Evolutionary conservation across 2,797 vertebrate species (phyloP).

Genomic region (Hypotaenidia okinawae): DNA sequence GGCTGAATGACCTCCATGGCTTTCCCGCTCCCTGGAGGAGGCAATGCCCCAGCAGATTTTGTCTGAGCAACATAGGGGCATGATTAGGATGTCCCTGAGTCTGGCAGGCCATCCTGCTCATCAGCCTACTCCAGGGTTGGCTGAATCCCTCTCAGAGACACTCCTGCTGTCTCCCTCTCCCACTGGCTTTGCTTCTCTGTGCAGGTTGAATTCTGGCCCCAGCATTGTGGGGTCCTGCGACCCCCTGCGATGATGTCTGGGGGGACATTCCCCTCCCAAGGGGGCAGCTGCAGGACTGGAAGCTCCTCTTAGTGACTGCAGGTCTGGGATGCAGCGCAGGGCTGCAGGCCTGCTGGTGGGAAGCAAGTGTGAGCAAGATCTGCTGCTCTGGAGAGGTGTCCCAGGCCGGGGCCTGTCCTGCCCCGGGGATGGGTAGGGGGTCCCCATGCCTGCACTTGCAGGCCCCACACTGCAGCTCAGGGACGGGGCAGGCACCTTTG

Average conservation of each 20-base stretch:
- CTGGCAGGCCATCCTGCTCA: not conserved
- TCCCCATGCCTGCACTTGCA: not conserved
- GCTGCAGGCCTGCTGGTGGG: not conserved
- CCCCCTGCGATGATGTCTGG: not conserved
- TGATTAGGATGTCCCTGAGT: not conserved
- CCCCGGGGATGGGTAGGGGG: rapidly evolving
- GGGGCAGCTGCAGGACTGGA: not conserved
- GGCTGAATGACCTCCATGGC: not conserved
- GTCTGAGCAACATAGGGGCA: rapidly evolving
- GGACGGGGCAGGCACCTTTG: rapidly evolving
- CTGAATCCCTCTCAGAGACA: not conserved
- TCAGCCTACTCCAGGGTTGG: not conserved
- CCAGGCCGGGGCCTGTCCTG: not conserved
- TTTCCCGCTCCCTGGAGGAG: rapidly evolving
- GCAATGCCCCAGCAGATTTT: not conserved
- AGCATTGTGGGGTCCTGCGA: not conserved
- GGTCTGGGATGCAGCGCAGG: not conserved
- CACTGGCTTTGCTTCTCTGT: not conserved
- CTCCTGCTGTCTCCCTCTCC: not conserved
- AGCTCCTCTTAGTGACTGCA: not conserved
- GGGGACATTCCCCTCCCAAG: not conserved
- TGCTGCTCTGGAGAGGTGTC: not conserved
- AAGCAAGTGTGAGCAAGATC: not conserved
- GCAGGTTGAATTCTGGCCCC: not conserved
- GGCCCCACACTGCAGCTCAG: not conserved